phyloP scores from a whole-genome alignment of 2,113 vertebrate genomes.

The Heterotilapia buettikoferi region DNA sequence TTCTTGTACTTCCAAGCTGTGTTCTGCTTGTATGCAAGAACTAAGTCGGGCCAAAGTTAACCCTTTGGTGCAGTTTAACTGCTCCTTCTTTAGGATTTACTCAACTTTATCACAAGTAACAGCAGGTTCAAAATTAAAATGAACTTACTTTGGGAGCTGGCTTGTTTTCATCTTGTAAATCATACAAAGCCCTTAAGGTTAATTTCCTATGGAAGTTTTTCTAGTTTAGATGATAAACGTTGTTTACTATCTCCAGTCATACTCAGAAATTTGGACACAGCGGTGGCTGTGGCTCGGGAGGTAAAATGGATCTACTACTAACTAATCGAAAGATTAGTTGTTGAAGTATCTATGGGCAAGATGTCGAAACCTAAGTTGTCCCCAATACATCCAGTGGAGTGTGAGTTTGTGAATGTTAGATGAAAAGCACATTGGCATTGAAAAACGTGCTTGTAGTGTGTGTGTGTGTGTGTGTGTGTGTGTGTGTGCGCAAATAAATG shows the following conservation, averaged over 20 bases:
- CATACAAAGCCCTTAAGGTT: background rate
- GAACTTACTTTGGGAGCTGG: background rate
- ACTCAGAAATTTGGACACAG: background rate
- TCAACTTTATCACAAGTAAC: background rate
- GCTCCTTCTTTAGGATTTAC: background rate
- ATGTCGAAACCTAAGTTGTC: background rate
- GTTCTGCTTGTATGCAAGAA: background rate
- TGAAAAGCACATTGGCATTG: background rate
- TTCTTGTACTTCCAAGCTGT: slow-evolving; percentile 30
- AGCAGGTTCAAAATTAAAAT: background rate
- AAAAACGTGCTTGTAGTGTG: background rate
- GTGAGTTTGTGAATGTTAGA: background rate
- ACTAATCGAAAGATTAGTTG: background rate
- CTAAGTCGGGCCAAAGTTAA: background rate
- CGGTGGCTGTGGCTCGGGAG: rapidly evolving
- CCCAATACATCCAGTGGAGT: background rate
- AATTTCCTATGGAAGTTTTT: background rate
- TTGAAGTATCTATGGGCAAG: background rate
- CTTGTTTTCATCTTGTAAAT: background rate
- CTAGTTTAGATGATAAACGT: background rate
- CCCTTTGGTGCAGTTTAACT: background rate
- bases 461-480: background rate
- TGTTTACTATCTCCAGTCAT: background rate
- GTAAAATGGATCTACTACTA: background rate
- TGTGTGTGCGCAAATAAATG: background rate